These are phyloP conservation scores for Apotomis capreana DNA, from an alignment of 2,888 invertebrate species.

Conservation along the genomic window DNA sequence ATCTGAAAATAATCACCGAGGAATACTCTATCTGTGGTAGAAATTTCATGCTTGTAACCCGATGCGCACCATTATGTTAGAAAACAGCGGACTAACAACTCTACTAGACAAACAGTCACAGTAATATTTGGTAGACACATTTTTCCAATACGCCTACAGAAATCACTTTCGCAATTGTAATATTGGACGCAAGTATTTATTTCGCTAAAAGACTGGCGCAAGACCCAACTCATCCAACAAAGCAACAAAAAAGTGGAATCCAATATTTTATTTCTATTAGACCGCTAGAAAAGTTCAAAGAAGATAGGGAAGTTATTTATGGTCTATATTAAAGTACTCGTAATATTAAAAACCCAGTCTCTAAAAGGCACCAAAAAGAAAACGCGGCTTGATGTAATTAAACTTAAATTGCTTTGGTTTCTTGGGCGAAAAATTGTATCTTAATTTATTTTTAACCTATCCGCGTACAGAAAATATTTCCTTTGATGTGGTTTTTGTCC, in stretches of 20 bases:
- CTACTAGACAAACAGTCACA: too few relatives aligned
- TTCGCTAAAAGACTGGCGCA: too few relatives aligned
- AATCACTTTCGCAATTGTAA: too few relatives aligned
- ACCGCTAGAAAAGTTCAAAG: background rate
- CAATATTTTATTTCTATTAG: slow-evolving; percentile 1
- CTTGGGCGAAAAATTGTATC: slow-evolving; percentile 35
- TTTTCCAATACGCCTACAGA: too few relatives aligned
- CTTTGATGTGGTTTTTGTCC: slow-evolving; percentile 39
- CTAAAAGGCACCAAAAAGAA: background rate
- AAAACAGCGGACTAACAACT: too few relatives aligned
- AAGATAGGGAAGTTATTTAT: background rate
- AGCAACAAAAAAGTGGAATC: background rate
- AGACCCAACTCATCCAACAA: too few relatives aligned
- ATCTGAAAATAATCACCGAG: too few relatives aligned
- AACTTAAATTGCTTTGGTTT: slow-evolving; percentile 40
- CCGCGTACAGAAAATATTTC: slow-evolving; percentile 23
- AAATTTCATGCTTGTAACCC: too few relatives aligned
- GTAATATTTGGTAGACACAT: too few relatives aligned
- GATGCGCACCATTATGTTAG: too few relatives aligned
- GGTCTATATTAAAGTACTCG: background rate
- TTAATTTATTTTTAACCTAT: slow-evolving; percentile 30
- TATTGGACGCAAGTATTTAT: too few relatives aligned
- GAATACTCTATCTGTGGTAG: too few relatives aligned
- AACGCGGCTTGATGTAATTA: slow-evolving; percentile 33
- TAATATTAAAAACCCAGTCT: background rate